Evolutionary conservation across 2,797 vertebrate genomes (phyloP), one percentile per base, ranked within the genome.

Genomic region (Mustela erminea): DNA sequence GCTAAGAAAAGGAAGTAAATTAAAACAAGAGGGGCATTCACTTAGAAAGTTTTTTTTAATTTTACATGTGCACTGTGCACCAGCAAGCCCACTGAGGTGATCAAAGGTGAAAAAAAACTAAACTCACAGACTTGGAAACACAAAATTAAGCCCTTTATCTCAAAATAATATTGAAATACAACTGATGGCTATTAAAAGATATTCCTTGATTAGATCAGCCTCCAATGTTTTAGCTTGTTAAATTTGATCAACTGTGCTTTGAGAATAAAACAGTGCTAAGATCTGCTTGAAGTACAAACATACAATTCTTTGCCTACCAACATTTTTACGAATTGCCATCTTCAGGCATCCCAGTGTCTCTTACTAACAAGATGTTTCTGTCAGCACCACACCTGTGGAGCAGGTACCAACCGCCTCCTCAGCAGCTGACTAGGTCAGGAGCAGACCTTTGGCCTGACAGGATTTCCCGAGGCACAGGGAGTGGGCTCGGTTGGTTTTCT

Each of bases 361-460:
- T 49, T 66, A 58, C 18, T 52, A 56, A 6, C 35, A 74, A 83
- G 29, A 32, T 83, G 29, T 82, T 60, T 91, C 29, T 18, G 52
- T 18, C 3, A 1, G 7, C 27, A 75, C 81, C 68, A 43, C 56
- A 58, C 58, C 41, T 25, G 0, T 17, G 27, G 52, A 35, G 3
- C 18, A 38, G 58, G 89, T 41, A 66, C 41, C 52, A 7, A 5
- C 46, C 38, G 86, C 81, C 13, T 64, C 66, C 84, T 90, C 83
- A n/a, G 58, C 80, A 38, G 74, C 68, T 62, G 70, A 38, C 84
- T 7, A 62, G 35, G 62, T 2, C 3, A 23, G 87, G 32, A 89
- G 43, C 7, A 60, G 89, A 97, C 96, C 97, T 98, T 92, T 90
- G 96, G 64, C 80, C 95, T 70, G 4, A 56, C 13, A 35, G 35